These are phyloP conservation scores for Odontocerum albicorne DNA, from an alignment of 2,888 invertebrate genomes.

Conservation along the genomic window DNA sequence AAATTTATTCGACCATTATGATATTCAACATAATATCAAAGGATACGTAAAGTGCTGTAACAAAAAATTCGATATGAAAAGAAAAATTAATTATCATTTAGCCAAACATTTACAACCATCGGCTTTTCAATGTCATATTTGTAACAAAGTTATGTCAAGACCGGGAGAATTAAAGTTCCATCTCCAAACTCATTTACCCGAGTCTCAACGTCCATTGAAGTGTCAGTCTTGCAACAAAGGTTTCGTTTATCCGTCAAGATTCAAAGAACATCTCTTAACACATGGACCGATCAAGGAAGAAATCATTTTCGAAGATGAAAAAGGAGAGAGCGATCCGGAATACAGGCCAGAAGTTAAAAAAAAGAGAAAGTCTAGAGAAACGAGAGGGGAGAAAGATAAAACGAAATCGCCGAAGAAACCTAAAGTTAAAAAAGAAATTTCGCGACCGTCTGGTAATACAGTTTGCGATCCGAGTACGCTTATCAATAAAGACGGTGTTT, in stretches of 20 bases:
- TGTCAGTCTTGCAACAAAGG: background rate
- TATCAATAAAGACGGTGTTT: conserved; percentile 1
- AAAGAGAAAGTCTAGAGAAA: background rate
- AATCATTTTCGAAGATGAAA: background rate
- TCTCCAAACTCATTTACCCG: conserved; percentile 2
- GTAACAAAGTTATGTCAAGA: background rate
- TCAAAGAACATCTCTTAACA: conserved; percentile 1
- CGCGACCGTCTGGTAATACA: background rate
- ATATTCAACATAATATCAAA: conserved; percentile 2
- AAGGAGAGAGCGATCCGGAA: background rate
- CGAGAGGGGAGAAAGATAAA: background rate
- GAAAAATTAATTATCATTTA: conserved; percentile 4
- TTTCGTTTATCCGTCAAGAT: conserved; percentile 1
- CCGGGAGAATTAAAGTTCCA: conserved; percentile 2
- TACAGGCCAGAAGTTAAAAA: background rate
- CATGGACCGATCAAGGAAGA: background rate
- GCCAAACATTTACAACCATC: conserved; percentile 5
- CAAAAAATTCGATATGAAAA: conserved; percentile 1
- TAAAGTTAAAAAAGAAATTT: background rate
- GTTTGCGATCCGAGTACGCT: background rate
- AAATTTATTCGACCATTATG: conserved; percentile 2
- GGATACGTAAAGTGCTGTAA: conserved; percentile 1
- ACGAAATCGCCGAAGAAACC: background rate
- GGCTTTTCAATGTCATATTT: conserved; percentile 1
- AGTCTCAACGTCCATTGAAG: background rate